Conservation (phyloP, 2,888 invertebrate species). For the Cephus runcator region DNA sequence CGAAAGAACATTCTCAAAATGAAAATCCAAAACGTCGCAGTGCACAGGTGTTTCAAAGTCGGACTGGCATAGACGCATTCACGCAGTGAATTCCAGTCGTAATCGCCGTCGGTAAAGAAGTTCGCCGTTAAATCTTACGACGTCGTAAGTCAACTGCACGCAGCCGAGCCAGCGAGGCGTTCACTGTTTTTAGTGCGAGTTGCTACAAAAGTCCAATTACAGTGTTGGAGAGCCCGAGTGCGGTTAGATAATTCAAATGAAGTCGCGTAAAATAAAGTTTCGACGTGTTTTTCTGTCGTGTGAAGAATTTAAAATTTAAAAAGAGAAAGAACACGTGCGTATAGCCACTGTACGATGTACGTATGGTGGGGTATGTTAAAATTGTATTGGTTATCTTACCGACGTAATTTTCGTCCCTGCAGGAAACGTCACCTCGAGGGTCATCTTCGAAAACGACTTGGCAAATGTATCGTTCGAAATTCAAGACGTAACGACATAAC, state of each 20-base stretch:
- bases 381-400: background rate
- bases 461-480: background rate
- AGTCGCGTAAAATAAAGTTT: background rate
- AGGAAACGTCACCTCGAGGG: background rate
- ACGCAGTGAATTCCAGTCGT: background rate
- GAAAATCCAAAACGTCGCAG: background rate
- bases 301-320: too few relatives aligned
- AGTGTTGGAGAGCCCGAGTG: background rate
- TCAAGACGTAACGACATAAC: background rate
- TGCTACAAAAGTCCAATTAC: background rate
- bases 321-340: too few relatives aligned
- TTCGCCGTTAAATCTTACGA: background rate
- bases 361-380: background rate
- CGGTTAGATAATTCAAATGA: background rate
- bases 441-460: background rate
- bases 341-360: too few relatives aligned
- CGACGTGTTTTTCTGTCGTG: background rate
- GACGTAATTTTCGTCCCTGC: background rate
- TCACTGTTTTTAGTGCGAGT: background rate
- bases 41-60: background rate
- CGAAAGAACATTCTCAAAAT: background rate
- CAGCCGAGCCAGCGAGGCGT: background rate
- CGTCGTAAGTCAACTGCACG: background rate
- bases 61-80: background rate
- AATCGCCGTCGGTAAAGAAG: background rate